A percentile compares a stretch with the other conserved stretches of the same genome.
Conservation (phyloP, 2,113 vertebrate species). For the Heterotis niloticus region DNA sequence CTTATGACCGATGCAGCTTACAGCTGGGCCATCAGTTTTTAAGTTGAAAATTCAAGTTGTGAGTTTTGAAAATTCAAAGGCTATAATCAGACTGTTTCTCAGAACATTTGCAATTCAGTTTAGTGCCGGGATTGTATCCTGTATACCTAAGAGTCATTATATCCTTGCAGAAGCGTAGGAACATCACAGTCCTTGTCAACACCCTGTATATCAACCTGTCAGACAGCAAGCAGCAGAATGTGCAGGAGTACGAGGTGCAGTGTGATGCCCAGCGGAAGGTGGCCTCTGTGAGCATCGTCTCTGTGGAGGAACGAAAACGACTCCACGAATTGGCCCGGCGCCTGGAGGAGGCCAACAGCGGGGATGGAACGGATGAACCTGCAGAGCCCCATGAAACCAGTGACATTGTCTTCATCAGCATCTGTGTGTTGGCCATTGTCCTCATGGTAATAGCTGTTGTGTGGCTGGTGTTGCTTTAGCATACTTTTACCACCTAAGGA, state of each 20-base stretch:
- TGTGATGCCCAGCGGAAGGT: constrained; percentile 85
- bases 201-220: constrained; percentile 90
- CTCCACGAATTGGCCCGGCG: constrained; percentile 68
- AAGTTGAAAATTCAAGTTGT: too few species aligned
- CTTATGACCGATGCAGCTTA: too few species aligned
- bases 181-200: constrained; percentile 82
- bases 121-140: too few species aligned
- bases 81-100: too few species aligned
- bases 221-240: constrained; percentile 58
- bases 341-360: constrained; percentile 55
- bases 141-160: neutral
- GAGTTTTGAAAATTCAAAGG: too few species aligned
- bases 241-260: constrained; percentile 84
- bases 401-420: constrained; percentile 89
- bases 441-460: constrained; percentile 91
- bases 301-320: constrained; percentile 62
- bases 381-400: constrained; percentile 79
- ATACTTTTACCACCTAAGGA: neutral
- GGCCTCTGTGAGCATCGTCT: constrained; percentile 76
- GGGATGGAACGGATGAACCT: constrained; percentile 7
- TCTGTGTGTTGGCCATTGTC: constrained; percentile 89
- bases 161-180: constrained; percentile 76
- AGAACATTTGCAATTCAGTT: too few species aligned
- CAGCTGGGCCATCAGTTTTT: too few species aligned
- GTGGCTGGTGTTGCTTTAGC: constrained; percentile 84